Evolutionary conservation across 2,797 vertebrate species (phyloP).

Genomic region (Pangasius mekongensis): DNA sequence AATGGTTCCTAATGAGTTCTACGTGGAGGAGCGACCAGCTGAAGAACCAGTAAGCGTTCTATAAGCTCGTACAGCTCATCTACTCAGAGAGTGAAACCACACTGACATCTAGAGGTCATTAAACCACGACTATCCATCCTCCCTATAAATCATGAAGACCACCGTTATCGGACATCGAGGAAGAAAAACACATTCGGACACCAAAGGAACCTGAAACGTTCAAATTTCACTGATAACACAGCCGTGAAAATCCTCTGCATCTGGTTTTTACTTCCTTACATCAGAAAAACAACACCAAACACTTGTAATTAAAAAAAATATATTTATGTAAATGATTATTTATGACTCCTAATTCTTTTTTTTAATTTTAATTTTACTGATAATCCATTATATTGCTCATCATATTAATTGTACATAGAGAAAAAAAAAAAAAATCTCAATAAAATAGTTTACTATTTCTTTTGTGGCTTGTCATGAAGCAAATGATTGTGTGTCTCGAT

Average conservation of each 20-base stretch:
- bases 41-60: not conserved
- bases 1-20: not conserved
- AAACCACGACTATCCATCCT: not conserved
- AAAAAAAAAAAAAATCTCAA: slow-evolving; percentile 79
- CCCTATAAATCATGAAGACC: slow-evolving; percentile 28
- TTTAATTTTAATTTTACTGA: slow-evolving; percentile 53
- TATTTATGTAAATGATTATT: slow-evolving; percentile 55
- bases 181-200: too few relatives aligned
- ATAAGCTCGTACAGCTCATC: not conserved
- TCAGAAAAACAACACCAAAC: slow-evolving; percentile 9
- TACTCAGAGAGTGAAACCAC: slow-evolving; percentile 10
- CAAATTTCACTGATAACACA: not conserved
- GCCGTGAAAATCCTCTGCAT: not conserved
- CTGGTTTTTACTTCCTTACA: not conserved
- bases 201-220: not conserved
- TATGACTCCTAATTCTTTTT: slow-evolving; percentile 33
- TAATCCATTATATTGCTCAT: slow-evolving; percentile 64
- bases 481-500: slow-evolving; percentile 74
- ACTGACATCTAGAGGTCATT: slow-evolving; percentile 51
- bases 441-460: slow-evolving; percentile 88
- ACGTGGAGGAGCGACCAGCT: not conserved
- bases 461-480: slow-evolving; percentile 78
- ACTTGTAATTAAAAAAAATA: slow-evolving; percentile 25
- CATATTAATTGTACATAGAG: slow-evolving; percentile 83
- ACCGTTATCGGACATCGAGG: not conserved